A percentile compares a stretch with the other conserved stretches of the same genome.
Evolutionary conservation across 2,113 vertebrate genomes (phyloP).

Genomic region (Salvelinus alpinus): DNA sequence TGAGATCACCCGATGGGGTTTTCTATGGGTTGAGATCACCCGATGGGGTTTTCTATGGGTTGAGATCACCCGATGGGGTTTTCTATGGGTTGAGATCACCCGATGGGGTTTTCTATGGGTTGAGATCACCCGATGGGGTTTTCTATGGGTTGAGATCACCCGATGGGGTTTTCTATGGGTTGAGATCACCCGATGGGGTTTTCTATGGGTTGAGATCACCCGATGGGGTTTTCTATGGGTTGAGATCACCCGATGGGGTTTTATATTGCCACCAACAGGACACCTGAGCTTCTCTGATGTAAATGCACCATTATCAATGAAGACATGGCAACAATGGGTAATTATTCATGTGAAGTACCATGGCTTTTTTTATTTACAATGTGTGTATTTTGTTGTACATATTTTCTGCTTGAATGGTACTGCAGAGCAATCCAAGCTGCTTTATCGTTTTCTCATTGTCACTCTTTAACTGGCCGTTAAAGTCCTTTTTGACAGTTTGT

Average conservation of each 20-base stretch:
- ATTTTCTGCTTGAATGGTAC: conserved; percentile 76
- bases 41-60: conserved; percentile 13
- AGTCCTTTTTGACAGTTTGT: conserved; percentile 88
- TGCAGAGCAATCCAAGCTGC: conserved; percentile 76
- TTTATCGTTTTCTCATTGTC: conserved; percentile 83
- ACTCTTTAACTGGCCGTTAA: conserved; percentile 75
- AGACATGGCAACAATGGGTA: conserved; percentile 83
- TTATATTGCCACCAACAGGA: conserved; percentile 26
- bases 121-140: no score
- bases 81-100: conserved; percentile 62
- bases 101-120: no score
- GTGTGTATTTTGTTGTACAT: no score
- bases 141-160: no score
- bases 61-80: conserved; percentile 56
- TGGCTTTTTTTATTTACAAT: no score
- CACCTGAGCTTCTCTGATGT: conserved; percentile 75
- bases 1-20: no score
- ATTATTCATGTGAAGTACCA: conserved; percentile 74
- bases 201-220: no score
- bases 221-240: conserved; percentile 14
- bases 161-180: no score
- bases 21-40: no score
- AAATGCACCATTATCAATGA: conserved; percentile 79
- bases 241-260: conserved; percentile 56
- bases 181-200: no score